Evolutionary conservation across 2,797 vertebrate genomes (phyloP).

Genomic region (Pipistrellus kuhlii): DNA sequence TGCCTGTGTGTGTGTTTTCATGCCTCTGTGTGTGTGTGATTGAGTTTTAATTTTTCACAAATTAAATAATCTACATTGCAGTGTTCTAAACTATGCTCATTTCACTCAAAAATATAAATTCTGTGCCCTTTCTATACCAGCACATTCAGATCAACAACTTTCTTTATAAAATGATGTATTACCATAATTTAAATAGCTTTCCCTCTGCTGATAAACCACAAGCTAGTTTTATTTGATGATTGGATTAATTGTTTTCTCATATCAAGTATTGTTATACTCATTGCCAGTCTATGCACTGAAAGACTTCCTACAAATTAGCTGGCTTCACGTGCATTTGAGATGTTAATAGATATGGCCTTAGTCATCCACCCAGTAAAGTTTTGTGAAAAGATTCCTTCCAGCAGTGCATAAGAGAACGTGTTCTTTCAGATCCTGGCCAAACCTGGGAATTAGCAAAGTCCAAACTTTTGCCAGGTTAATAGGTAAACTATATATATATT

Average conservation of each 20-base stretch:
- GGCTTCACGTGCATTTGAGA: not conserved
- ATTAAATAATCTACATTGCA: not conserved
- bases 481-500: not conserved
- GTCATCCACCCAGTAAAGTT: not conserved
- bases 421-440: not conserved
- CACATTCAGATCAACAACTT: not conserved
- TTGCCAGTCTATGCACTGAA: not conserved
- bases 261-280: not conserved
- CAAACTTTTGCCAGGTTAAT: slow-evolving; percentile 1
- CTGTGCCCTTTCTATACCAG: not conserved
- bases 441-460: not conserved
- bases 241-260: not conserved
- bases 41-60: not conserved
- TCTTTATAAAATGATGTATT: not conserved
- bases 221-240: not conserved
- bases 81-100: not conserved
- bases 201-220: not conserved
- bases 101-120: not conserved
- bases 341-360: not conserved
- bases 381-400: not conserved
- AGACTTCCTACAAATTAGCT: not conserved
- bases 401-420: not conserved
- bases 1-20: not conserved
- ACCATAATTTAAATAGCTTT: not conserved
- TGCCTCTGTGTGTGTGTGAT: not conserved